Evolutionary conservation across 2,113 vertebrate genomes (phyloP), one percentile per base, ranked within the genome.

Genomic region (Oreochromis aureus): DNA sequence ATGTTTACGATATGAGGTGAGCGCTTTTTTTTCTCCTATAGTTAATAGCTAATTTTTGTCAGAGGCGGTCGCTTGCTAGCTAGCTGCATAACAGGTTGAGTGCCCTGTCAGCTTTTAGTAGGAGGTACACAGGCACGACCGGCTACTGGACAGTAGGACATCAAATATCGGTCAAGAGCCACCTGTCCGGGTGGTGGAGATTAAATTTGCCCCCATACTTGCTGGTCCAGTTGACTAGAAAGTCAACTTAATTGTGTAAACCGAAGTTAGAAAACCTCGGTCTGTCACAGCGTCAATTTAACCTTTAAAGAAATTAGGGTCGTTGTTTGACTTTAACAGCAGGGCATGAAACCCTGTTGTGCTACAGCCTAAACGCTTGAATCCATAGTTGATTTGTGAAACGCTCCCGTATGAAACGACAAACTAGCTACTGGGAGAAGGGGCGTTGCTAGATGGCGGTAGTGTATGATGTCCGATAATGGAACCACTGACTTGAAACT

Each of bases 1-100:
- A 3, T 61, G 78, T 78, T 44, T 80, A 24, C 16, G 7, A 13
- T 61, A 53, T 84, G 84, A 91, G 94, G 91, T 95, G 84, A 94
- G 93, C 16, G 32, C 4, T 27, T 24, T 69, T 69, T 48, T 44
- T 76, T 5, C 2, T 58, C 39, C 4, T 6, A 5, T 18, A 1
- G 6, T 24, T 19, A 19, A 4, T 6, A 39, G 34, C 34, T 39
- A 5, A 2, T 5, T 30, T 15, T 8, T 5, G 4, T 6, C 16
- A 5, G 16, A 15, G 6, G 39, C 4, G 53, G 36, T 51, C 3
- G 11, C 32, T 18, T 1, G 61, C 51, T 54, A 8, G 54, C 81
- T 58, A 10, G 6, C 24, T 6, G 18, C 27, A 34, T 32, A 76
- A 41, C 46, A 27, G 41, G 46, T 5, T n/a, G 27, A 10, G 27